Evolutionary conservation across 2,113 vertebrate species (phyloP), one percentile per base, ranked within the genome.

Genomic region (Cyprinodon variegatus): DNA sequence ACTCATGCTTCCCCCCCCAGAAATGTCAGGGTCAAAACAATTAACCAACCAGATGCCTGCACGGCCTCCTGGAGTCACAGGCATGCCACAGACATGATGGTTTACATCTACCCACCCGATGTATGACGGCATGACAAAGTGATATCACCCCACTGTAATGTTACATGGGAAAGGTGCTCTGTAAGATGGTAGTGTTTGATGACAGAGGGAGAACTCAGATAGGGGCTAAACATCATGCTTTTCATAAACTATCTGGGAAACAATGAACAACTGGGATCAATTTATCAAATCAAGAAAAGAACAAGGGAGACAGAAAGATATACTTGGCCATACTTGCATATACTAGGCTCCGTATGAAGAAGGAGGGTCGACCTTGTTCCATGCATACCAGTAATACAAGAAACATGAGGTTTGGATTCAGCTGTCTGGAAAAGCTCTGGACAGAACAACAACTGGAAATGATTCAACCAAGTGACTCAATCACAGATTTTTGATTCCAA

Each of bases 11-110:
- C 74, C 29, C 82, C 84, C 85, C 72, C 29, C 79, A 74, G 66
- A 90, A 92, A 91, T 86, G 87, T 87, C 90, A 89, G 45, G 86
- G 71, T 78, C 72, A 74, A 82, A 84, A 72, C 78, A 77, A 74
- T 83, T 82, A 84, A 67, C 77, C 75, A 77, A 82, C 45, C 84
- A 82, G 37, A 89, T 85, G 29, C 0, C 71, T 45, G 76, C 65
- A 74, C 89, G 73, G 60, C 76, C 74, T 79, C 70, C 61, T 61
- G 82, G 81, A 87, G 76, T 86, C 83, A 86, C 46, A 9, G 72
- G 22, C 85, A 88, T 90, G 88, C 88, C 84, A 53, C 45, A 59
- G 78, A 70, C 53, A 63, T 70, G 50, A 85, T 62, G 76, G 57
- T 74, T 40, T 45, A 68, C 70, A 45, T 29, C 29, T 29, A 29